Percentiles rank a stretch among this genome's conserved stretches.
Conservation (phyloP, 2,888 invertebrate genomes). For the Myopa testacea region DNA sequence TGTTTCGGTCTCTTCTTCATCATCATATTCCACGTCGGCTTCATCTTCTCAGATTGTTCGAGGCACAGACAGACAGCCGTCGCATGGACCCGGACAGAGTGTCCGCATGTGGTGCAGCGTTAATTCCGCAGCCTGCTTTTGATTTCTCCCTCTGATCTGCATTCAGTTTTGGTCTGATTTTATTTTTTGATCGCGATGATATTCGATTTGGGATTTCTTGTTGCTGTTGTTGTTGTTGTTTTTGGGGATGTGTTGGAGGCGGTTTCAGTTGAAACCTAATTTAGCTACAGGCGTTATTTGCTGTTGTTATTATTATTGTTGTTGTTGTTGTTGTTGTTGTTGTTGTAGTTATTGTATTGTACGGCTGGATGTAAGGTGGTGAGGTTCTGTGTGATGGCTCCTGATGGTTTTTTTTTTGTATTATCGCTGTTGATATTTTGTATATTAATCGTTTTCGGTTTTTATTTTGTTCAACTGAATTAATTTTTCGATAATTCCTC, state of each 20-base stretch:
- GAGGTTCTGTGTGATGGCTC: neutral
- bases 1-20: neutral
- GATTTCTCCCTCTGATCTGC: neutral
- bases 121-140: constrained; percentile 24
- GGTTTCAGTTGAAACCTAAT: constrained; percentile 59
- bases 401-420: constrained; percentile 1
- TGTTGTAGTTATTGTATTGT: constrained; percentile 9
- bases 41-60: neutral
- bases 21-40: neutral
- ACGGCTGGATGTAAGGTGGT: neutral
- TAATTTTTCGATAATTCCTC: constrained; percentile 11
- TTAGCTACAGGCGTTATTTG: constrained; percentile 52
- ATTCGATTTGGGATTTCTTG: constrained; percentile 14
- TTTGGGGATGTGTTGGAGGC: constrained; percentile 48
- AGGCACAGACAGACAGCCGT: neutral
- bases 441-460: constrained; percentile 12
- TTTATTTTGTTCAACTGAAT: constrained; percentile 5
- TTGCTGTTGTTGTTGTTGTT: constrained; percentile 20
- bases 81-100: no score
- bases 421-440: constrained; percentile 11
- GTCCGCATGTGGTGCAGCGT: constrained; percentile 10
- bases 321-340: constrained; percentile 40
- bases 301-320: constrained; percentile 39
- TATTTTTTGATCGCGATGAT: constrained; percentile 27
- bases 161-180: constrained; percentile 25